phyloP scores from a whole-genome alignment of 64 coral and sea anemone genomes.

The Montipora capricornis region DNA sequence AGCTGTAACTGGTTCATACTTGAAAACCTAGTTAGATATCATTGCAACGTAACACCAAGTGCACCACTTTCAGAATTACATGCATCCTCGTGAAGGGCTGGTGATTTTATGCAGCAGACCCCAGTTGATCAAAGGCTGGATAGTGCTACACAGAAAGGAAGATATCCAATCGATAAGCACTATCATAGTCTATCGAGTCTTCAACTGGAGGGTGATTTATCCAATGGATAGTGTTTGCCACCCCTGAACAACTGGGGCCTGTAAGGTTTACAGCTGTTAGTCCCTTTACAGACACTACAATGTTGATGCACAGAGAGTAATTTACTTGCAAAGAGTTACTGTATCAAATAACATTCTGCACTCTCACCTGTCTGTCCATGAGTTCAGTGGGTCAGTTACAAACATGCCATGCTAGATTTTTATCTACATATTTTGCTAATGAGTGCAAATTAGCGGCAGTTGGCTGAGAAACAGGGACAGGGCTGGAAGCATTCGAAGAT shows the following conservation, averaged over 20 bases:
- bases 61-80: background rate
- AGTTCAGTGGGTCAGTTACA: constrained; percentile 47
- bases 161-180: background rate
- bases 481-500: constrained; percentile 38
- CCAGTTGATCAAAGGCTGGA: too few relatives aligned
- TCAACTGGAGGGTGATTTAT: background rate
- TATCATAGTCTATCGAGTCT: background rate
- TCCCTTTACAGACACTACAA: too few relatives aligned
- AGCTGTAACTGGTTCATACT: background rate
- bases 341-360: background rate
- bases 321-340: background rate
- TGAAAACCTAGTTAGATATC: background rate
- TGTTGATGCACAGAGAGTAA: too few relatives aligned
- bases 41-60: background rate
- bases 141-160: background rate
- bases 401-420: constrained; percentile 52
- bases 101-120: background rate
- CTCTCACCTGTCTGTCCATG: constrained; percentile 66
- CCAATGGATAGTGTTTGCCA: too few relatives aligned
- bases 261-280: too few relatives aligned
- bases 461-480: constrained; percentile 40
- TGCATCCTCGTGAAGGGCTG: background rate
- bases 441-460: constrained; percentile 48
- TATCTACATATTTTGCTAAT: constrained; percentile 69
- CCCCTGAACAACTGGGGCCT: too few relatives aligned